Base-by-base conservation (phyloP, 2,113 vertebrate species). In the Oenanthe oenanthe region DNA sequence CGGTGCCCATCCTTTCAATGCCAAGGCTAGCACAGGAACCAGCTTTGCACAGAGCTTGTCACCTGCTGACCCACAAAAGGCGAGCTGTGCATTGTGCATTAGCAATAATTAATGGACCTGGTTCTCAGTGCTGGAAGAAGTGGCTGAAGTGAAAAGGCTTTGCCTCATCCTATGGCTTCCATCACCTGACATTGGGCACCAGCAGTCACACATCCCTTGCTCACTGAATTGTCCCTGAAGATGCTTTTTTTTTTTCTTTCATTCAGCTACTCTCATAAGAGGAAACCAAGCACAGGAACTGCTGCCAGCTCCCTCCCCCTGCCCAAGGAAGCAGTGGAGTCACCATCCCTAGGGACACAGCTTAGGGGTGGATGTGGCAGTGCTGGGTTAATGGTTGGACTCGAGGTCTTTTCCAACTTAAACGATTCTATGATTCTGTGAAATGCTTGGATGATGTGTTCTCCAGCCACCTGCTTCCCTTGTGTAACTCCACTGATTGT, bases 121-220 rank as follows among this genome's bases (percentile, higher is more conserved):
- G 28, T 51, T 75, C 45, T 70, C 74, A 15, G 42, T 34, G 3
- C 57, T 10, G 50, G 19, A 22, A 48, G 36, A 9, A 14, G 42
- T 0, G 2, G 32, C 22, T 1, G 1, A 75, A 73, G 26, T n/a
- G 36, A 58, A 82, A 81, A 82, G 22, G 11, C 29, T 90, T 76
- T 68, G 6, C n/a, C 47, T 90, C 54, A 34, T 43, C 24, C 42
- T 48, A 5, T n/a, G n/a, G 65, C 56, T 90, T 61, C 71, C 0
- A 0, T 65, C 78, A 57, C 36, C 61, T 4, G 3, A 13, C 0
- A 0, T 2, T 6, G 25, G 60, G 34, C 26, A 20, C 9, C 26
- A 13, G 12, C 13, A 58, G 66, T 63, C 51, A 85, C 50, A 43
- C 38, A 58, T 73, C 57, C 16, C 65, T 86, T 75, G 57, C 21